Evolutionary conservation across 2,113 vertebrate species (phyloP), one percentile per base, ranked within the genome.

Genomic region (Picathartes gymnocephalus): DNA sequence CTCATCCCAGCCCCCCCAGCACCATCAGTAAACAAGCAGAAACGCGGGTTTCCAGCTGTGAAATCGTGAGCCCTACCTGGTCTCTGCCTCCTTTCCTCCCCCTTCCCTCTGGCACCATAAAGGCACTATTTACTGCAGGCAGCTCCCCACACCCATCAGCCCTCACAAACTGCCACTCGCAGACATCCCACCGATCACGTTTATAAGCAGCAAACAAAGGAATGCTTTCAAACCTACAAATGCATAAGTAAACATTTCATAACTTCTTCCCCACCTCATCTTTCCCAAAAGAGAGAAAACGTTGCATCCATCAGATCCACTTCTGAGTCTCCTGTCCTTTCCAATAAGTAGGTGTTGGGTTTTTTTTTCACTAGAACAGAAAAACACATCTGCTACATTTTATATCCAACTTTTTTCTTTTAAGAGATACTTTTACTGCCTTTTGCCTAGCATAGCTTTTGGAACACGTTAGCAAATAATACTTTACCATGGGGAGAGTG

Each of bases 371-470:
- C 53, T 18, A 79, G 42, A 95, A 93, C 92, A 93, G 88, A 79
- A 95, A 92, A 92, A 71, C 71, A 97, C 94, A 96, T 97, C 96
- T 97, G 96, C 93, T 92, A 17, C 28, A 23, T 81, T 95, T 96
- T 94, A 95, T 56, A 92, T 92, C 74, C 92, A 66, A 60, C 20
- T 48, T 44, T 77, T 72, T 57, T 39, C 33, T 48, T 60, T 77
- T 62, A 70, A 8, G 83, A 87, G 94, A 91, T 93, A 85, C 62
- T 94, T 96, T 95, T 97, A 95, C 89, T 96, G 88, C 93, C 56
- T 95, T 95, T 94, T 91, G 83, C 93, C 80, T 82, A 72, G 70
- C 73, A 33, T 28, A 35, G 69, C 1, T 90, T 88, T 96, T 96
- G 94, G 90, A 97, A 95, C 83, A 86, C 8, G 1, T 80, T 87